Evolutionary conservation across 2,113 vertebrate species (phyloP).

Genomic region (Zeus faber): DNA sequence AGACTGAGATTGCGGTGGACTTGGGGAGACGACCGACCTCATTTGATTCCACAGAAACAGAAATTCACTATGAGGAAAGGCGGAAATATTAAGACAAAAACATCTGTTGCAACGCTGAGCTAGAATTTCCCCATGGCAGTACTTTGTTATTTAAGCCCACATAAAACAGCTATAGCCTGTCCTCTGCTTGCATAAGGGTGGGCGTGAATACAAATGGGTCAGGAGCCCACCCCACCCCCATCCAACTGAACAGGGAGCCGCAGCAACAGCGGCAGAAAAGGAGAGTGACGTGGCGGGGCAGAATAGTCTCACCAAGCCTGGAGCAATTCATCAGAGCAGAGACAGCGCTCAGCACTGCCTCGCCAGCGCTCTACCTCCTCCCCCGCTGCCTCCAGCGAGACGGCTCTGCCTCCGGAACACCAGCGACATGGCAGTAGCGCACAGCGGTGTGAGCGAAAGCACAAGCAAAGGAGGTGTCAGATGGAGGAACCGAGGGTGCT

Average conservation of each 20-base stretch:
- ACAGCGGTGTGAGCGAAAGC: constrained; percentile 1
- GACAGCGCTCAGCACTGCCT: constrained; percentile 20
- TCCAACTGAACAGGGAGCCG: not conserved
- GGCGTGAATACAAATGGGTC: constrained; percentile 67
- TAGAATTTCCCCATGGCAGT: no score
- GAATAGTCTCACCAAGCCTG: constrained; percentile 25
- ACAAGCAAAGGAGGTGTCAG: no score
- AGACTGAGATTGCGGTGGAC: no score
- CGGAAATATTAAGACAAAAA: no score
- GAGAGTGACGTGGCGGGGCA: no score
- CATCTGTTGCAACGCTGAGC: not conserved
- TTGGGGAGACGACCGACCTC: no score
- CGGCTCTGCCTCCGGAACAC: not conserved
- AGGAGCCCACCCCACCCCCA: constrained; percentile 36
- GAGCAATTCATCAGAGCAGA: constrained; percentile 34
- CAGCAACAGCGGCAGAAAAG: not conserved
- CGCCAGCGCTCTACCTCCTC: constrained; percentile 21
- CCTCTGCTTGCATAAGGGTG: constrained; percentile 38
- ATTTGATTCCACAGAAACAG: no score
- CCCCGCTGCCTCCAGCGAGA: constrained; percentile 19
- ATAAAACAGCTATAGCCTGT: constrained; percentile 20
- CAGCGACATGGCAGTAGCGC: constrained; percentile 7
- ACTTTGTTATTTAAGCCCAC: constrained; percentile 6
- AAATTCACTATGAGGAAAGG: no score
- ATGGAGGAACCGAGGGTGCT: not conserved